phyloP scores from a whole-genome alignment of 2,888 invertebrate species.

The Trachelus troglodyta region DNA sequence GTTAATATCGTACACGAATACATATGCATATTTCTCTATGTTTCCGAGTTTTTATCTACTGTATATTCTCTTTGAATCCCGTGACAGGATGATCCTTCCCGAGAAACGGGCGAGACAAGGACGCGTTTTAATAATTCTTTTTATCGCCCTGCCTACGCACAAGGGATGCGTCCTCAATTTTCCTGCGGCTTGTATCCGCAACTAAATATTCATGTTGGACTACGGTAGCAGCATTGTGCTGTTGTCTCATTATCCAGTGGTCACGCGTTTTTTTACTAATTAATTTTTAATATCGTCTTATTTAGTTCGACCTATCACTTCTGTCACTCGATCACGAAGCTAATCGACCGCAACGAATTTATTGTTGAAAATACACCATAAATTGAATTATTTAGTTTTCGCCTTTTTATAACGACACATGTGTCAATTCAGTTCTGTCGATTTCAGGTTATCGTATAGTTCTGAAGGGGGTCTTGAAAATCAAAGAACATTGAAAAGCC shows the following conservation, averaged over 20 bases:
- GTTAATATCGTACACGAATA: too few species aligned
- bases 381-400: too few species aligned
- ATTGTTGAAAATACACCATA: too few species aligned
- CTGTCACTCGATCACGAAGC: too few species aligned
- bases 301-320: background rate
- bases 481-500: too few species aligned
- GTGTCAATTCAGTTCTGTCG: too few species aligned
- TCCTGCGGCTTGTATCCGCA: slow-evolving; percentile 11
- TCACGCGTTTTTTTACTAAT: slow-evolving; percentile 15
- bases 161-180: too few species aligned
- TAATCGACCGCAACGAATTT: too few species aligned
- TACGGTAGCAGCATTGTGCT: slow-evolving; percentile 18
- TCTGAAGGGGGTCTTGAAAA: too few species aligned
- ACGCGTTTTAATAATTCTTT: slow-evolving; percentile 55
- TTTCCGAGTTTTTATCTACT: background rate
- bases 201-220: slow-evolving; percentile 42
- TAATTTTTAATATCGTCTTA: slow-evolving; percentile 1
- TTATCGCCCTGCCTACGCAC: slow-evolving; percentile 29
- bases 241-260: slow-evolving; percentile 37
- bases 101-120: slow-evolving; percentile 20
- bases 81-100: slow-evolving; percentile 32
- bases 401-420: too few species aligned
- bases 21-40: too few species aligned
- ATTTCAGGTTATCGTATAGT: too few species aligned
- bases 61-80: slow-evolving; percentile 38